Evolutionary conservation across 2,113 vertebrate species (phyloP).

Genomic region (Dicerorhinus sumatrensis): DNA sequence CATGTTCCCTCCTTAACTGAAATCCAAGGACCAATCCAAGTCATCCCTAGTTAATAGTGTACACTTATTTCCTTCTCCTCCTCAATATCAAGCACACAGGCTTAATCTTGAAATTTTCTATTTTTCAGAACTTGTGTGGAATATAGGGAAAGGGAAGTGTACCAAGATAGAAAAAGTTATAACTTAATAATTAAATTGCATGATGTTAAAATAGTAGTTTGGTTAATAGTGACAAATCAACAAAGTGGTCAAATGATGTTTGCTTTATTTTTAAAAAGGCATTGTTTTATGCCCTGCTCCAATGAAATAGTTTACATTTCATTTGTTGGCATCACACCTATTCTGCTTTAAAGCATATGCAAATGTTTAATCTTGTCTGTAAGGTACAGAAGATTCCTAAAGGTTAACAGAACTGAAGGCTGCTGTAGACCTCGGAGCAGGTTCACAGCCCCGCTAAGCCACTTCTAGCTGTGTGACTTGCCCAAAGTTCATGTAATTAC

Average conservation of each 20-base stretch:
- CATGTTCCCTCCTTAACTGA: not conserved
- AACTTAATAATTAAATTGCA: not conserved
- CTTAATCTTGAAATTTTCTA: not conserved
- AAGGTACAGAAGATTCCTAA: not conserved
- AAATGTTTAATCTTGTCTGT: conserved; percentile 22
- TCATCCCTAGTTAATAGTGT: not conserved
- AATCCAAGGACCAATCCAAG: conserved; percentile 17
- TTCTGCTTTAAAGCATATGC: conserved; percentile 28
- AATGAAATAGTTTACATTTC: not conserved
- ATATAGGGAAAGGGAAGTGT: conserved; percentile 3
- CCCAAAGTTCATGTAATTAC: not conserved
- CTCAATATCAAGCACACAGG: not conserved
- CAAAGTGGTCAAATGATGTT: conserved; percentile 9
- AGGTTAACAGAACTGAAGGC: not conserved
- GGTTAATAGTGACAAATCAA: conserved; percentile 46
- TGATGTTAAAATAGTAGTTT: not conserved
- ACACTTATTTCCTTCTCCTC: not conserved
- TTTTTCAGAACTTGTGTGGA: not conserved
- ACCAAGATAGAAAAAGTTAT: not conserved
- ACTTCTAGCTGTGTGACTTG: not conserved
- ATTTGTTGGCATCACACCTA: not conserved
- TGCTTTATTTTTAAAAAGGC: not conserved
- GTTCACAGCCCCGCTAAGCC: not conserved
- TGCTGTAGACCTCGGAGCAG: not conserved
- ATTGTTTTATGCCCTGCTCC: not conserved